Conservation (phyloP, 2,888 invertebrate genomes). For the Eupeodes latifasciatus region DNA sequence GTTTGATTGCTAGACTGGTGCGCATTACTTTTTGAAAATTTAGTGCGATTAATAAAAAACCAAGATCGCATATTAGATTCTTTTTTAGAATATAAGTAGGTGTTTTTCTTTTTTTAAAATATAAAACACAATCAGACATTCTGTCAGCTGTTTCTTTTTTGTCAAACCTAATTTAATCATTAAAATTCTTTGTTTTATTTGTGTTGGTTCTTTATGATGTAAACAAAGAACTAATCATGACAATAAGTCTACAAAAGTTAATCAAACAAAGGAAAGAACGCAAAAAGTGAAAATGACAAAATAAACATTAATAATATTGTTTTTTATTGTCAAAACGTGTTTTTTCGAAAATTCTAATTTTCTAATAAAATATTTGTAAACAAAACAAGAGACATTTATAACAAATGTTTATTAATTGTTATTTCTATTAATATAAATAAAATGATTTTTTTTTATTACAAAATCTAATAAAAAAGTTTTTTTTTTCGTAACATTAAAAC, state of each 20-base stretch:
- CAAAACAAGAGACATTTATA: too few species aligned
- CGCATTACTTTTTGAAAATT: slow-evolving; percentile 24
- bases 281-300: background rate
- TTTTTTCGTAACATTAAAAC: too few species aligned
- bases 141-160: background rate
- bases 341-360: background rate
- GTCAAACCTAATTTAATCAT: background rate
- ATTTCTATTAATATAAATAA: too few species aligned
- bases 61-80: background rate
- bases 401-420: too few species aligned
- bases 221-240: background rate
- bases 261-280: background rate
- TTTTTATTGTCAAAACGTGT: background rate
- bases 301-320: background rate
- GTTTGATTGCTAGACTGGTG: background rate
- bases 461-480: too few species aligned
- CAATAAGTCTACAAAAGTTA: background rate
- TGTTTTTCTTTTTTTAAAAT: background rate
- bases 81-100: background rate
- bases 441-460: too few species aligned
- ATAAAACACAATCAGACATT: background rate
- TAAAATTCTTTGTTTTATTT: background rate
- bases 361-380: too few species aligned
- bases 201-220: background rate
- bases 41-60: background rate